These are phyloP conservation scores for Dasyornis broadbenti DNA, from an alignment of 2,113 vertebrate species.

Conservation along the genomic window DNA sequence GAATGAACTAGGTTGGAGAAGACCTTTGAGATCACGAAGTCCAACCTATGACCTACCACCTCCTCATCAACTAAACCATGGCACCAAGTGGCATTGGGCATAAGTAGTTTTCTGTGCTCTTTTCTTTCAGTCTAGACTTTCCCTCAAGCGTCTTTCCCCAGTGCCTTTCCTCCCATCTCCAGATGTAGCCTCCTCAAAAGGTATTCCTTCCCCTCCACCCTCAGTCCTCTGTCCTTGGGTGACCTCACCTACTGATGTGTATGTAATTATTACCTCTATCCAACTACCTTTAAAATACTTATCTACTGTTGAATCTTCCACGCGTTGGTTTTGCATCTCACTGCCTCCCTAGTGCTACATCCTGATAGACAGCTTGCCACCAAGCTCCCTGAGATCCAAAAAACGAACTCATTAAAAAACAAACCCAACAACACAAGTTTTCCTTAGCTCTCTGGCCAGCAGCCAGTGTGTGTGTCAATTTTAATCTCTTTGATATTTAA, in stretches of 20 bases:
- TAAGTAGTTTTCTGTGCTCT: neutral
- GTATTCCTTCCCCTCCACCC: neutral
- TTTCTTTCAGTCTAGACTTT: neutral
- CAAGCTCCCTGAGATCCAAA: neutral
- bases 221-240: neutral
- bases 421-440: neutral
- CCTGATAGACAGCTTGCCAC: conserved; percentile 9
- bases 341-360: neutral
- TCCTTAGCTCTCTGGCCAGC: neutral
- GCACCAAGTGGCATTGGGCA: neutral
- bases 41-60: too few relatives aligned
- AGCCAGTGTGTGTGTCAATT: conserved; percentile 38
- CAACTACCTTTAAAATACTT: neutral
- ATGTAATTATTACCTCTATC: neutral
- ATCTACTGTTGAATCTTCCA: neutral
- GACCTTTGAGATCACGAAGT: too few relatives aligned
- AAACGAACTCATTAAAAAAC: conserved; percentile 16
- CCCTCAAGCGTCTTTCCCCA: neutral
- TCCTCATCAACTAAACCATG: too few relatives aligned
- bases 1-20: too few relatives aligned
- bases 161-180: neutral
- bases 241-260: neutral
- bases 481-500: conserved; percentile 56
- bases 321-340: neutral
- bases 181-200: neutral